Base-by-base conservation (phyloP, 2,888 invertebrate genomes). In the Cerastoderma edule region DNA sequence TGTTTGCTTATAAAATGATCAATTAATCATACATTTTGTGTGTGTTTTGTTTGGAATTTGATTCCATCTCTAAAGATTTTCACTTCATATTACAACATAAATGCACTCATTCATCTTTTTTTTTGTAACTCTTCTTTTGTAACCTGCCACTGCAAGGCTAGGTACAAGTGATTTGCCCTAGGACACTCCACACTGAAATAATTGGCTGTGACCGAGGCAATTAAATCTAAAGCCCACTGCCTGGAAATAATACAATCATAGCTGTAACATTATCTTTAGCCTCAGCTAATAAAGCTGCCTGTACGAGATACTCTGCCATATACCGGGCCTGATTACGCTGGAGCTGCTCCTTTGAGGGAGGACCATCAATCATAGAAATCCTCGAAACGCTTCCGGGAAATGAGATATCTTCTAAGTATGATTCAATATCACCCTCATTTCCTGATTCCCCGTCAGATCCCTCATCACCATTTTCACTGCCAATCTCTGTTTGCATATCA, bases 271-370 rank as follows among this genome's bases (percentile, higher is more conserved):
- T 92, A 70, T 91, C 90, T 48, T 85, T 89, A 19, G 91, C 86
- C 0, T 91, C 92, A 4, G 91, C 92, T 57, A 92, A 69, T 30
- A 92, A 72, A 0, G 92, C 91, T 6, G 92, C 92, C 74, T 92
- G 91, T 0, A 89, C 88, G 27, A 92, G 76, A 56, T 89, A 80
- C 75, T 90, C 89, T 1, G 92, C 87, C 90, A 92, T 89, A 1
- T 72, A 71, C 63, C 86, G 84, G 0, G 91, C 90, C 39, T 90
- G 84, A 27, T 89, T 88, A 48, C 89, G 69, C 56, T 88, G 88
- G 27, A 83, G 66, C 54, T 89, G 87, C 30, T 89, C 88, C 28
- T 70, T 65, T 0, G 88, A 85, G 39, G 82, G 69, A 0, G 84
- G 83, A 6, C 80, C 83, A 28, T 76, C 78, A 16, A 84, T 78